phyloP scores from a whole-genome alignment of 2,113 vertebrate species.

The Anthoscopus minutus region DNA sequence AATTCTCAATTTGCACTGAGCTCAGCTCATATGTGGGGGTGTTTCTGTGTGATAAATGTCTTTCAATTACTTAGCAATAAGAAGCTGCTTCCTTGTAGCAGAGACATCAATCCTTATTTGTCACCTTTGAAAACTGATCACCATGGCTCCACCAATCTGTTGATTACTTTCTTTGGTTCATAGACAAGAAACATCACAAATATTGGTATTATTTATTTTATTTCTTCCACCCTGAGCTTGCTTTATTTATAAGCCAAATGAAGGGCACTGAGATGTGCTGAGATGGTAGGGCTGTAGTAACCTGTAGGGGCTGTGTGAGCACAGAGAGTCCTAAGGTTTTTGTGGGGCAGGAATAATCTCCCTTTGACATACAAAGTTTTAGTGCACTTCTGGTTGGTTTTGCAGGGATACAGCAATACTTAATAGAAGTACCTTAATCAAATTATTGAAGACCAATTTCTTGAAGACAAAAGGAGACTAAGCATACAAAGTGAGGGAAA shows the following conservation, averaged over 20 bases:
- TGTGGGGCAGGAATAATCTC: neutral
- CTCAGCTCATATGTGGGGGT: neutral
- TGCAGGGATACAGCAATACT: neutral
- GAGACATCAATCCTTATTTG: neutral
- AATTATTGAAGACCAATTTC: neutral
- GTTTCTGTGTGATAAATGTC: constrained; percentile 9
- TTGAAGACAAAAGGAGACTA: neutral
- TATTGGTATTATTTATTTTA: neutral
- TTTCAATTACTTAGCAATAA: constrained; percentile 19
- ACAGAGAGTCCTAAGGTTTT: neutral
- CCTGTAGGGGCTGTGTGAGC: neutral
- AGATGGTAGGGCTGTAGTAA: neutral
- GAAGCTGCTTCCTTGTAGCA: neutral
- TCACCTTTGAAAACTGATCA: constrained; percentile 7
- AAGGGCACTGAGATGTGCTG: neutral
- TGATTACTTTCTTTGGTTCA: neutral
- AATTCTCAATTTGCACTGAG: neutral
- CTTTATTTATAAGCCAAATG: neutral
- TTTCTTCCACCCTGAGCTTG: neutral
- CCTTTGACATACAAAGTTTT: neutral
- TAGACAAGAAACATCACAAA: neutral
- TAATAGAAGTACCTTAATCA: no score
- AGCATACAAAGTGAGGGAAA: neutral
- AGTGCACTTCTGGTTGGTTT: neutral
- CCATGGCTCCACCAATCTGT: neutral